These are phyloP conservation scores for Gymnogyps californianus DNA, from an alignment of 2,113 vertebrate species.

Conservation along the genomic window DNA sequence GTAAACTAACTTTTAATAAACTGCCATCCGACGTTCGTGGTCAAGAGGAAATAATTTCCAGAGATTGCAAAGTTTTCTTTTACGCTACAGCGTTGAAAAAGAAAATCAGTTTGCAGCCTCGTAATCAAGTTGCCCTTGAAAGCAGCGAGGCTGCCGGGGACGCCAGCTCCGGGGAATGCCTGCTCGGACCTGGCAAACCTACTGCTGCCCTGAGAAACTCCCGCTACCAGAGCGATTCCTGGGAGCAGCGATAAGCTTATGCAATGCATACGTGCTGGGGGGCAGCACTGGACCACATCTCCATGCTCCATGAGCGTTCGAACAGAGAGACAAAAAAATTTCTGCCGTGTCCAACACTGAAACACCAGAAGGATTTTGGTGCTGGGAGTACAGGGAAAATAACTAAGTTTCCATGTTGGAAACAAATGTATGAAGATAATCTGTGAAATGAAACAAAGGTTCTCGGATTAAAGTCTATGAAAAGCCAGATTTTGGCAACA, in stretches of 20 bases:
- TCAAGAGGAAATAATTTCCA: neutral
- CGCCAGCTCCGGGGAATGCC: neutral
- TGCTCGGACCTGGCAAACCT: neutral
- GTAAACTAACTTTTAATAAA: neutral
- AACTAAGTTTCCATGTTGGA: neutral
- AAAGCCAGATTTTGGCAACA: neutral
- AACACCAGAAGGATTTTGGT: neutral
- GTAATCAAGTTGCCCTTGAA: neutral
- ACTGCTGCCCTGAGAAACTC: neutral
- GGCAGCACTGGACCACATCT: neutral
- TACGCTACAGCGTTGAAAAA: neutral
- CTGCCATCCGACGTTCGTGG: no score
- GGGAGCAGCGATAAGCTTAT: neutral
- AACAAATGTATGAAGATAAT: neutral
- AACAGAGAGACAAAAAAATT: neutral
- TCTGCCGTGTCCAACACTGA: neutral
- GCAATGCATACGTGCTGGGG: neutral
- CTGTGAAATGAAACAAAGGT: neutral
- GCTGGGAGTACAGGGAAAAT: neutral
- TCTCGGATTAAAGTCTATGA: neutral
- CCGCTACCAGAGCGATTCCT: neutral
- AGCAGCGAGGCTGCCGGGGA: neutral
- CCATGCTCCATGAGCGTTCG: accelerated
- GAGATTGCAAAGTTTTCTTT: neutral
- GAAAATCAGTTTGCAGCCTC: neutral